These are phyloP conservation scores for Sinocyclocheilus anshuiensis DNA, from an alignment of 2,113 vertebrate species.

Conservation along the genomic window DNA sequence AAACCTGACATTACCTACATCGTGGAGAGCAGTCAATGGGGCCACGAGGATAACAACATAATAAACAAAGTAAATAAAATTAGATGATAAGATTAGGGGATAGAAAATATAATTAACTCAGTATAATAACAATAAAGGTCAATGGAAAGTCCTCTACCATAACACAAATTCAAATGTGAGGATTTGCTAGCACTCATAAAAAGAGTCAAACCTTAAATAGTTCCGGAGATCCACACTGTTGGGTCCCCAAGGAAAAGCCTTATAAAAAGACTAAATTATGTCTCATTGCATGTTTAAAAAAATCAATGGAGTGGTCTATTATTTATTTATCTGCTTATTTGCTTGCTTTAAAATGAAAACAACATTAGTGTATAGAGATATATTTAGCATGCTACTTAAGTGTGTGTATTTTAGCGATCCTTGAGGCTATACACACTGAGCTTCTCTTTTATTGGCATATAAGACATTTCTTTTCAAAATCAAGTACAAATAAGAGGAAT, in stretches of 20 bases:
- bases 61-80: background rate
- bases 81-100: background rate
- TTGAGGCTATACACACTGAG: background rate
- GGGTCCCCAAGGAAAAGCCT: too few species aligned
- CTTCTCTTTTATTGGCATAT: background rate
- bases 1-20: background rate
- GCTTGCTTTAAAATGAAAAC: background rate
- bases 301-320: too few species aligned
- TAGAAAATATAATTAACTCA: background rate
- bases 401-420: background rate
- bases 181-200: too few species aligned
- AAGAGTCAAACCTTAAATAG: too few species aligned
- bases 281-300: too few species aligned
- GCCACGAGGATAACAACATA: background rate
- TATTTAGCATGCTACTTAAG: background rate
- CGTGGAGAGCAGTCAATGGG: background rate
- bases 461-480: background rate
- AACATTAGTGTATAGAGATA: background rate
- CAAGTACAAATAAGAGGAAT: background rate
- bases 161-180: too few species aligned
- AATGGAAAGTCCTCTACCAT: too few species aligned
- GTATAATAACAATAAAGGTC: background rate
- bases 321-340: too few species aligned
- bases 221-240: too few species aligned
- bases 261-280: too few species aligned